These are phyloP conservation scores for Sesamia inferens DNA, from an alignment of 2,888 invertebrate species.

Conservation along the genomic window DNA sequence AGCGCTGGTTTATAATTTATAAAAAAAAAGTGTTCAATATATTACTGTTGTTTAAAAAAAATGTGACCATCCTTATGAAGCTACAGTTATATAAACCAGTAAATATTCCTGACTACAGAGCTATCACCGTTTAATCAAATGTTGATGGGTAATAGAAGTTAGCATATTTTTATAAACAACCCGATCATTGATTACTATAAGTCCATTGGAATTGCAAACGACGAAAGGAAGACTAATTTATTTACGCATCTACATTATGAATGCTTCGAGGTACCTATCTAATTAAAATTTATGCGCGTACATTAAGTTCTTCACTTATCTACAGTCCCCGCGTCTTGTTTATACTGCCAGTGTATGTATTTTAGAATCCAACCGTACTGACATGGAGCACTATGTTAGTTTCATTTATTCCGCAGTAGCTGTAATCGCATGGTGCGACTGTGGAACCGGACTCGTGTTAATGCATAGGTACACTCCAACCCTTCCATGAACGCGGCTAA, in stretches of 20 bases:
- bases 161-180: conserved; percentile 59
- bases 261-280: conserved; percentile 71
- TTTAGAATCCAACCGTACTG: conserved; percentile 60
- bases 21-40: no score
- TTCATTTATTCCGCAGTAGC: conserved; percentile 64
- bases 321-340: conserved; percentile 65
- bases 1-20: no score
- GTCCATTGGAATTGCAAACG: conserved; percentile 62
- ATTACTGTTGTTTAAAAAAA: not conserved
- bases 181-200: conserved; percentile 62
- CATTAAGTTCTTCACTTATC: conserved; percentile 76
- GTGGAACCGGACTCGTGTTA: conserved; percentile 66
- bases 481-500: conserved; percentile 73
- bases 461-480: conserved; percentile 70
- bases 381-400: conserved; percentile 60
- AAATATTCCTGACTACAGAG: conserved; percentile 2
- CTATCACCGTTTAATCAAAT: conserved; percentile 42
- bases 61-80: conserved; percentile 1
- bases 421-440: conserved; percentile 28
- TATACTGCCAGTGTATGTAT: conserved; percentile 62
- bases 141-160: conserved; percentile 47
- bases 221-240: conserved; percentile 67
- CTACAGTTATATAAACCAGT: not conserved
- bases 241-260: conserved; percentile 71
- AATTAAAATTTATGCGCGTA: conserved; percentile 79